A percentile compares a stretch with the other conserved stretches of the same genome.
These are phyloP conservation scores for Phoebastria nigripes DNA, from an alignment of 2,797 vertebrate species.

Conservation along the genomic window DNA sequence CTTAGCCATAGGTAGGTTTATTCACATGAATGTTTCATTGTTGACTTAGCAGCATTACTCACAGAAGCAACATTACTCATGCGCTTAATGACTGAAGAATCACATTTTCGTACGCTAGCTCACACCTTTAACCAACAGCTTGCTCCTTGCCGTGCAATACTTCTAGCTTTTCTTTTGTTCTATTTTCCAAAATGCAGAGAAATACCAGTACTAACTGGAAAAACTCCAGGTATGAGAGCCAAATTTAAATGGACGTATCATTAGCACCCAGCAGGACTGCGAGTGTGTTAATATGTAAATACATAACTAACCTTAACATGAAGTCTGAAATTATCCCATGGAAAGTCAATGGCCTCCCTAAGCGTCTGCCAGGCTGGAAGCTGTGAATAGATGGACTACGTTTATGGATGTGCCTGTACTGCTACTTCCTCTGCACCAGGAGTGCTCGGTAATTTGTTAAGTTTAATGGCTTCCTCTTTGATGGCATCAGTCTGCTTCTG, in stretches of 20 bases:
- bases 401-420: neutral
- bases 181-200: neutral
- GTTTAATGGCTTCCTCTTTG: neutral
- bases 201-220: neutral
- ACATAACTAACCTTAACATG: neutral
- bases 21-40: neutral
- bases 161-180: neutral
- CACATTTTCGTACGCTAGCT: rapidly evolving
- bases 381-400: neutral
- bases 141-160: neutral
- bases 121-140: neutral
- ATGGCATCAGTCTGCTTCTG: neutral
- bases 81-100: neutral
- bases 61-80: neutral
- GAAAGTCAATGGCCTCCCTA: neutral
- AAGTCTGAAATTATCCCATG: neutral
- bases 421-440: neutral
- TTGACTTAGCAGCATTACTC: neutral
- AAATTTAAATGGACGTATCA: neutral
- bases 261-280: neutral
- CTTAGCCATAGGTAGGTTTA: neutral
- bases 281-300: neutral
- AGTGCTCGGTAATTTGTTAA: neutral
- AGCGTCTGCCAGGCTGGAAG: neutral
- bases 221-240: neutral